Evolutionary conservation across 2,888 invertebrate species (phyloP).

Genomic region (Volucella zonaria): DNA sequence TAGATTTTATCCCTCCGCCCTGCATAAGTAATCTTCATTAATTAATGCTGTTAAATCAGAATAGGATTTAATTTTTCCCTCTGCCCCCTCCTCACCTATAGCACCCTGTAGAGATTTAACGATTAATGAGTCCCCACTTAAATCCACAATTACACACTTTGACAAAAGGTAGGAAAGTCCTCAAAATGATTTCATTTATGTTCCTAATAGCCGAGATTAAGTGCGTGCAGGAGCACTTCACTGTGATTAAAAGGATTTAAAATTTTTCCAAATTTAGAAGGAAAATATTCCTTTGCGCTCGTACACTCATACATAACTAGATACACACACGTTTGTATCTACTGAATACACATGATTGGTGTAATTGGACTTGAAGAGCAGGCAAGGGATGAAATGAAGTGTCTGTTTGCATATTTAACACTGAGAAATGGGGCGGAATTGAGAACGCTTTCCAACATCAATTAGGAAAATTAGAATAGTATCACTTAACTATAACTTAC

Average conservation of each 20-base stretch:
- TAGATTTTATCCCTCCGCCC: conserved; percentile 56
- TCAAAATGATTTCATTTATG: conserved; percentile 71
- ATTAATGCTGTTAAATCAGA: conserved; percentile 73
- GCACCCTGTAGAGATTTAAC: conserved; percentile 59
- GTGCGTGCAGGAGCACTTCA: conserved; percentile 71
- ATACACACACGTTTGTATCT: too few species aligned
- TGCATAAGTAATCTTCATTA: conserved; percentile 73
- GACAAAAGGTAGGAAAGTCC: conserved; percentile 68
- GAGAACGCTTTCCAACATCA: conserved; percentile 53
- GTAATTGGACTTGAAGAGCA: conserved; percentile 70
- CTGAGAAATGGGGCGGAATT: conserved; percentile 26
- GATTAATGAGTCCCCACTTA: conserved; percentile 71
- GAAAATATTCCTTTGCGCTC: conserved; percentile 49
- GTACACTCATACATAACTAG: too few species aligned
- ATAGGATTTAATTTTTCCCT: conserved; percentile 69
- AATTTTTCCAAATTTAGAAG: conserved; percentile 66
- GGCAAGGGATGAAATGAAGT: conserved; percentile 69
- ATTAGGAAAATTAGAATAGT: conserved; percentile 57
- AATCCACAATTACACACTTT: conserved; percentile 62
- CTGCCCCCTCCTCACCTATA: conserved; percentile 24
- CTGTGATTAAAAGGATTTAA: conserved; percentile 73
- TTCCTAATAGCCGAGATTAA: conserved; percentile 73
- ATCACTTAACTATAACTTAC: conserved; percentile 41
- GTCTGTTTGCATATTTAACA: conserved; percentile 60
- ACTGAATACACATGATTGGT: conserved; percentile 66